Conservation (phyloP, 2,888 invertebrate species). For the Drosophila formosana region DNA sequence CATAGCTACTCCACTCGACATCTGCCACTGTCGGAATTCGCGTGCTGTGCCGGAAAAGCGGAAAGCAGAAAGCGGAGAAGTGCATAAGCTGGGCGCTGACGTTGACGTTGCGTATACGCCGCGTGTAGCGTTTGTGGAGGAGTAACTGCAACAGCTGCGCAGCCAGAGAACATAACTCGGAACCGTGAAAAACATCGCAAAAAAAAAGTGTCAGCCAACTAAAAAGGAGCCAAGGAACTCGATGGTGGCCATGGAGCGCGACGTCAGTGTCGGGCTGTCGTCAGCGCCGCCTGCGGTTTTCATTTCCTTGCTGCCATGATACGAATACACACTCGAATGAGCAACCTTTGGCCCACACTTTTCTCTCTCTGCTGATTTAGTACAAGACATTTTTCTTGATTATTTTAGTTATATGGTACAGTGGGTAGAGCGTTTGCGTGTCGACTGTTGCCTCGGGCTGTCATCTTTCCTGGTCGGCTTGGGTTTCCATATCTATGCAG, state of each 20-base stretch:
- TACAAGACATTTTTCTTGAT: slow-evolving; percentile 79
- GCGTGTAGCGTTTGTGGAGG: slow-evolving; percentile 26
- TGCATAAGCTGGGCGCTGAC: slow-evolving; percentile 74
- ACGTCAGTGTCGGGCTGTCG: background rate
- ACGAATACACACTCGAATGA: slow-evolving; percentile 38
- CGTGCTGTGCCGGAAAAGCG: slow-evolving; percentile 50
- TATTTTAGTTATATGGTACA: slow-evolving; percentile 60
- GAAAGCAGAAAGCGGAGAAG: slow-evolving; percentile 54
- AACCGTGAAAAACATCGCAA: background rate
- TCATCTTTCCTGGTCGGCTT: slow-evolving; percentile 42
- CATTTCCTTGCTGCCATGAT: slow-evolving; percentile 66
- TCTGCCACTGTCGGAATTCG: slow-evolving; percentile 66
- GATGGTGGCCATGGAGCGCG: slow-evolving; percentile 33
- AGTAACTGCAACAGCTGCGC: too few species aligned
- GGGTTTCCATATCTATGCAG: slow-evolving; percentile 47
- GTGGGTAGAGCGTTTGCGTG: slow-evolving; percentile 35
- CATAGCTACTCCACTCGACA: slow-evolving; percentile 29
- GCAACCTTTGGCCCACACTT: slow-evolving; percentile 52
- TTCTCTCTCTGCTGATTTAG: slow-evolving; percentile 66
- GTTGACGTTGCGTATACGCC: slow-evolving; percentile 73
- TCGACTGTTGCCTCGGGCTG: slow-evolving; percentile 38
- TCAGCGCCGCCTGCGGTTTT: slow-evolving; percentile 68
- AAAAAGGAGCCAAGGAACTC: slow-evolving; percentile 29
- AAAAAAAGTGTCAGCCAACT: slow-evolving; percentile 23
- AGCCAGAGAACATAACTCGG: slow-evolving; percentile 36